Base-by-base conservation (phyloP, 2,797 vertebrate species). In the Graptemys geographica region DNA sequence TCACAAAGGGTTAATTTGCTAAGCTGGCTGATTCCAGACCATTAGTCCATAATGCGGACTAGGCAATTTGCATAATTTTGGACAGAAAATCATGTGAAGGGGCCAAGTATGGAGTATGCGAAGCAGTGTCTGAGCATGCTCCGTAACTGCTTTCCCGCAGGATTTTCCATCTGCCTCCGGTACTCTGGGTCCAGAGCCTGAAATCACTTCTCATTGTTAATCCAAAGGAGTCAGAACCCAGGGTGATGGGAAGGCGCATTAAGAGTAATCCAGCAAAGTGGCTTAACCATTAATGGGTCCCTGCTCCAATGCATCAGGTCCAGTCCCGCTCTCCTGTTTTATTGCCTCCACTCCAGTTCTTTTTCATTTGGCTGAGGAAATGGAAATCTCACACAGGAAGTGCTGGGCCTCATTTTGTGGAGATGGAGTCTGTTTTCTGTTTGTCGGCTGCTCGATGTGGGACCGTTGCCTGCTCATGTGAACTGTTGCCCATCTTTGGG, bases 331-430 rank as follows among this genome's bases (percentile, higher is more conserved):
- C 95, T 96, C 96, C 97, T 88, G 53, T 90, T 96, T 97, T 96
- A 90, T 97, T 96, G 95, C 92, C 86, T 95, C 96, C 94, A 91
- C 95, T 96, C 97, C 84, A 97, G 95, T 95, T 95, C 92, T 90
- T 84, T 97, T 97, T 95, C 83, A 41, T 98, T 98, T 98, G 97
- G 97, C 98, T 96, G 97, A 97, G 97, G 98, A 98, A 98, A 98
- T 98, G 97, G 97, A 98, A 98, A 96, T 97, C 98, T 98, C 98
- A 98, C 98, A 97, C 97, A 98, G 98, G 98, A 98, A 98, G 97
- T 98, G 96, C 97, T 97, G 97, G 97, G 95, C 97, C 97, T 98
- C 98, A 97, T 98, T 98, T 98, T 97, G 97, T 97, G 96, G 97
- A 98, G 97, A 95, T 98, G 95, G 97, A 98, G 96, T 98, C 97